Evolutionary conservation across 2,797 vertebrate genomes (phyloP).

Genomic region (Sitta carolinensis): DNA sequence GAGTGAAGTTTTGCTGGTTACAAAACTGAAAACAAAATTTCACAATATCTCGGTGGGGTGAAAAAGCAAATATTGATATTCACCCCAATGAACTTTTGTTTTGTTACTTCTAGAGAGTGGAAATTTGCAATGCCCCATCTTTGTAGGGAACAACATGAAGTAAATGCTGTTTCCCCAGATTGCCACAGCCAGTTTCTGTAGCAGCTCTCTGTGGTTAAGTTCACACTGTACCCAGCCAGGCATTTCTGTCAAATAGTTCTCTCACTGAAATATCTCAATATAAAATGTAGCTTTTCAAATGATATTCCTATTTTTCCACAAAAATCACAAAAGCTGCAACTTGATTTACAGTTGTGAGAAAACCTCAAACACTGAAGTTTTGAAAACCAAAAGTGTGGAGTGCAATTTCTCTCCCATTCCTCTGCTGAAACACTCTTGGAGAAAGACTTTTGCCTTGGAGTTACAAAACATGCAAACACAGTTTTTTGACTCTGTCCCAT

Average conservation of each 20-base stretch:
- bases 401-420: neutral
- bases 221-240: neutral
- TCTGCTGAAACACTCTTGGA: neutral
- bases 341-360: neutral
- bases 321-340: neutral
- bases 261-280: neutral
- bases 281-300: neutral
- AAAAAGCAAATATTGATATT: slow-evolving; percentile 53
- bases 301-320: neutral
- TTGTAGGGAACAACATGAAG: neutral
- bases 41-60: neutral
- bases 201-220: neutral
- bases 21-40: neutral
- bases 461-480: slow-evolving; percentile 31
- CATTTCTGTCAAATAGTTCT: neutral
- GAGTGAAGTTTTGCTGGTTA: neutral
- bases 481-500: neutral
- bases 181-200: neutral
- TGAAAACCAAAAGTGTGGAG: neutral
- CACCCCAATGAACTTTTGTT: slow-evolving; percentile 3
- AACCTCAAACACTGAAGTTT: neutral
- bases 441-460: slow-evolving; percentile 32
- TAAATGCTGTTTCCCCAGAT: neutral
- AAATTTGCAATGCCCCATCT: slow-evolving; percentile 16
- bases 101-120: slow-evolving; percentile 32